Conservation (phyloP, 2,113 vertebrate species). For the Hippolais icterina region DNA sequence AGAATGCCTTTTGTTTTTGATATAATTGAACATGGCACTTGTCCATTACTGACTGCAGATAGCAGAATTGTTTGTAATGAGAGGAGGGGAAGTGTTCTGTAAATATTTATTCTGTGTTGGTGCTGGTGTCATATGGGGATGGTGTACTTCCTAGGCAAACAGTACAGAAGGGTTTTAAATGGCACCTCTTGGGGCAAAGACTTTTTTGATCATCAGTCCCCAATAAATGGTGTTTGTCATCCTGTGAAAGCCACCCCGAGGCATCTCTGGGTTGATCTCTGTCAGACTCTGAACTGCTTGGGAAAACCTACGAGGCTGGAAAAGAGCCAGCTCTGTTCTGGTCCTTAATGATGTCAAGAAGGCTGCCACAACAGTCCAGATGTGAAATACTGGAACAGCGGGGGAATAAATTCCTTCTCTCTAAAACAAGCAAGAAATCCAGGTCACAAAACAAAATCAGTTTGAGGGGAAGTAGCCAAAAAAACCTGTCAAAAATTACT, state of each 20-base stretch:
- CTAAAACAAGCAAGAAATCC: neutral
- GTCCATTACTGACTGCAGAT: constrained; percentile 29
- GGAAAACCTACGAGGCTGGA: neutral
- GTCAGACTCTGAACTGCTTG: neutral
- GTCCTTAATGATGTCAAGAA: neutral
- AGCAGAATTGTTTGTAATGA: constrained; percentile 44
- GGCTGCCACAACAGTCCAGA: neutral
- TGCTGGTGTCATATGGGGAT: constrained; percentile 8
- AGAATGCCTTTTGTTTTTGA: constrained; percentile 37
- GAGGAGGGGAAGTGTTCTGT: constrained; percentile 51
- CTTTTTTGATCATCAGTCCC: neutral
- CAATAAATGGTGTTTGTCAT: neutral
- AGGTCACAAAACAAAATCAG: neutral
- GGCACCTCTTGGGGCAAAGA: neutral
- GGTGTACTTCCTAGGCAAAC: constrained; percentile 22
- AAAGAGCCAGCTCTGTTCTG: neutral
- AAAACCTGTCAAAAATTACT: neutral
- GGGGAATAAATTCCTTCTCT: neutral
- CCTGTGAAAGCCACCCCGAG: neutral
- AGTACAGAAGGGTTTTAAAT: neutral
- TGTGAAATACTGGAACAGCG: neutral
- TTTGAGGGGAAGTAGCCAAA: neutral
- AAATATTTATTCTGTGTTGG: constrained; percentile 54
- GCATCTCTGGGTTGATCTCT: neutral
- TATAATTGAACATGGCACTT: constrained; percentile 41